phyloP scores from a whole-genome alignment of 2,113 vertebrate genomes.

The Scopus umbretta region DNA sequence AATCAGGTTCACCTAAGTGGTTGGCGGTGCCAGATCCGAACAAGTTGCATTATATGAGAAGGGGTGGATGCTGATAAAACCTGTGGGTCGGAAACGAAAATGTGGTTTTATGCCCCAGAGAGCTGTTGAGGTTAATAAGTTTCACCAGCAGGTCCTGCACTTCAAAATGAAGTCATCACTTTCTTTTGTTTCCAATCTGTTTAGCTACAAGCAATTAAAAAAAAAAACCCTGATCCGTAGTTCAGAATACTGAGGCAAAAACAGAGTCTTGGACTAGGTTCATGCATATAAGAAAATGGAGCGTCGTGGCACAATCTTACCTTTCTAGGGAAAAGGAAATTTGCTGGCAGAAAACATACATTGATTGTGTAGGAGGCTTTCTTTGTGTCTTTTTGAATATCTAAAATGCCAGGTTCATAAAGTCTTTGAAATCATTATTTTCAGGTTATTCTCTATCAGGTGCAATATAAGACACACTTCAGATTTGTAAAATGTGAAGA shows the following conservation, averaged over 20 bases:
- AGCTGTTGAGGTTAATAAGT: neutral
- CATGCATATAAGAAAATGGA: neutral
- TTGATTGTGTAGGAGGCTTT: neutral
- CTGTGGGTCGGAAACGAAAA: neutral
- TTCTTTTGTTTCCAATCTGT: neutral
- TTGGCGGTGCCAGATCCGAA: neutral
- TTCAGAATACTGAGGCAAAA: neutral
- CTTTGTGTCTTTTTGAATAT: neutral
- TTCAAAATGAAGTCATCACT: neutral
- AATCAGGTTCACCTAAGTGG: neutral
- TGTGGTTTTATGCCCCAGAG: neutral
- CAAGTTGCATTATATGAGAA: neutral
- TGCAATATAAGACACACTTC: neutral
- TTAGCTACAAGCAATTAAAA: neutral
- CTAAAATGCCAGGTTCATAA: neutral
- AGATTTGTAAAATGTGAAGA: neutral
- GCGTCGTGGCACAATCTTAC: rapidly evolving
- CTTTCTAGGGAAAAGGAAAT: neutral
- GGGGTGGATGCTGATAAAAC: neutral
- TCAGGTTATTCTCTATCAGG: neutral
- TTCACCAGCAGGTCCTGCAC: neutral
- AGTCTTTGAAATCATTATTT: neutral
- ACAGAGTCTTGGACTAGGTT: neutral
- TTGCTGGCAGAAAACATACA: neutral
- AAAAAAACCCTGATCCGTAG: neutral